Conservation (phyloP, 2,113 vertebrate species). For the Serilophus lunatus region DNA sequence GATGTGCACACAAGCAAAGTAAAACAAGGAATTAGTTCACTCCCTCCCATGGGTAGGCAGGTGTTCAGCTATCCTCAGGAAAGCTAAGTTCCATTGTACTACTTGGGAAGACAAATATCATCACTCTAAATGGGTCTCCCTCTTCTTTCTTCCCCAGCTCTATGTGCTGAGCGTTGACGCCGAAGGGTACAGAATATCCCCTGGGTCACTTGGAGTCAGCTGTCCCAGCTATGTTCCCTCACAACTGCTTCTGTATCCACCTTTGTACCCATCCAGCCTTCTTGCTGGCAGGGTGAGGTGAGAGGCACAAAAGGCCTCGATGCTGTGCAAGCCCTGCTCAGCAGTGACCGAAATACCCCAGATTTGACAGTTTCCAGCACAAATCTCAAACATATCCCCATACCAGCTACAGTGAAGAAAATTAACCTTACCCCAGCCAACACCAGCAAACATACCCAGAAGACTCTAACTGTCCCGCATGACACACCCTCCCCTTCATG, state of each 20-base stretch:
- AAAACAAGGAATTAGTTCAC: neutral
- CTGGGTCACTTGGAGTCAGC: neutral
- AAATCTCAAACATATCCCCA: neutral
- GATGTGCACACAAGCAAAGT: neutral
- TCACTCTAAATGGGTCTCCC: neutral
- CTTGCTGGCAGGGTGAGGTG: accelerated
- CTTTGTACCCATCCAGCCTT: no score
- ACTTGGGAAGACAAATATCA: neutral
- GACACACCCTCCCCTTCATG: accelerated
- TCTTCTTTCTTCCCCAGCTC: neutral
- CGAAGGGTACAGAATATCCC: neutral
- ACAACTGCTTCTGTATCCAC: no score
- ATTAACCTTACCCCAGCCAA: neutral
- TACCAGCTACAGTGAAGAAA: neutral
- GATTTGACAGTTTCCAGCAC: neutral
- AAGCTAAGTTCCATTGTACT: neutral
- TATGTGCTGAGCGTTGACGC: neutral
- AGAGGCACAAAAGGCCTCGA: neutral
- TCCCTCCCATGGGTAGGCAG: neutral
- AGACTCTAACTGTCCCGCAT: neutral
- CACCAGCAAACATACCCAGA: neutral
- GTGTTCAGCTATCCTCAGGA: neutral
- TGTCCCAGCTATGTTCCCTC: neutral
- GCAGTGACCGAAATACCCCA: neutral
- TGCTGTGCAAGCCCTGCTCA: neutral